Evolutionary conservation across 2,113 vertebrate genomes (phyloP).

Genomic region (Onychostruthus taczanowskii): DNA sequence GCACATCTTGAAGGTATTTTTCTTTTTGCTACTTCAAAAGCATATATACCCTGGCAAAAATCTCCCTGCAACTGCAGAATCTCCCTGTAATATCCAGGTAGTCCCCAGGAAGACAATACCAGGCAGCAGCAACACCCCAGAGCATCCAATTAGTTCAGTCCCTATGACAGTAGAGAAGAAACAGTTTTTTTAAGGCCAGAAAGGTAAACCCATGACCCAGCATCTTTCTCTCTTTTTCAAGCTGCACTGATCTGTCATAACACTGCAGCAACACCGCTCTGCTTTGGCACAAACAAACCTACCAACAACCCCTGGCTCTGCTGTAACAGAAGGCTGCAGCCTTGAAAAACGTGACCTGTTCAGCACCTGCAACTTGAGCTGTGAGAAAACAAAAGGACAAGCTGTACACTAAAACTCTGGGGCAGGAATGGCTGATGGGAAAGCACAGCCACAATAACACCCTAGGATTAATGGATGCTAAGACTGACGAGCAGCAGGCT

Average conservation of each 20-base stretch:
- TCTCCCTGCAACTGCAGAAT: background rate
- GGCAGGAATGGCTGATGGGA: background rate
- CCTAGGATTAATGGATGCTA: background rate
- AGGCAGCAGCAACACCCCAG: background rate
- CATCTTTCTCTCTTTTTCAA: background rate
- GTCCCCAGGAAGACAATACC: background rate
- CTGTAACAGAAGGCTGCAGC: background rate
- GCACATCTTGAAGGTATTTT: background rate
- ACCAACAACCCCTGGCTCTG: background rate
- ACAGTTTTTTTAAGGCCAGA: background rate
- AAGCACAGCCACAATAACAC: background rate
- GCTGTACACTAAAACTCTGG: background rate
- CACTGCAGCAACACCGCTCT: background rate
- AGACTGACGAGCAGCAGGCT: background rate
- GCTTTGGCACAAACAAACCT: background rate
- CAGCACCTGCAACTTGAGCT: conserved; percentile 7
- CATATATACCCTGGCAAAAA: background rate
- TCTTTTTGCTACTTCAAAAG: background rate
- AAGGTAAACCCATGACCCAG: background rate
- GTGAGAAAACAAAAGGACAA: conserved; percentile 27
- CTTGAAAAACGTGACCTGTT: background rate
- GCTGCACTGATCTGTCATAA: background rate
- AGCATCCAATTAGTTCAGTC: background rate
- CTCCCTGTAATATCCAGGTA: background rate
- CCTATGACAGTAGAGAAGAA: background rate